phyloP scores from a whole-genome alignment of 2,888 invertebrate genomes.

The Halictus ligatus region DNA sequence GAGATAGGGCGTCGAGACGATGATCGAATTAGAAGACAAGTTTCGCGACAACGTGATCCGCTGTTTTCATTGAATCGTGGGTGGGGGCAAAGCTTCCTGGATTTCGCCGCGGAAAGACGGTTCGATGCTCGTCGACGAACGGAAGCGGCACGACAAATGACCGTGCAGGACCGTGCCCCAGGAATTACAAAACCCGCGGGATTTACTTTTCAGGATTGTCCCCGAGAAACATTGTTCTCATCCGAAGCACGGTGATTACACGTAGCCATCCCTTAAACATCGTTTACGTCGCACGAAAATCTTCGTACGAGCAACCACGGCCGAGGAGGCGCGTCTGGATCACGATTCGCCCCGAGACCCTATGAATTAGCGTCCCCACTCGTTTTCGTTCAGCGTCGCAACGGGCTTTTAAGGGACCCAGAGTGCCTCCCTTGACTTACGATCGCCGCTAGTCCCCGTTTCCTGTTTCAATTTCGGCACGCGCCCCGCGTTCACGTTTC shows the following conservation, averaged over 20 bases:
- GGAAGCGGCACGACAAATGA: conserved; percentile 59
- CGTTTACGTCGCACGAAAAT: conserved; percentile 65
- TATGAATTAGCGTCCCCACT: conserved; percentile 65
- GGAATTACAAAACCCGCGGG: conserved; percentile 61
- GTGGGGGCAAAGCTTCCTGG: background rate
- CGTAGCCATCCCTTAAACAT: conserved; percentile 59
- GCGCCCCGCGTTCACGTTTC: conserved; percentile 25
- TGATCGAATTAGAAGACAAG: conserved; percentile 37
- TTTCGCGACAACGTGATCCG: conserved; percentile 34
- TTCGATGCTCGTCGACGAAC: conserved; percentile 65
- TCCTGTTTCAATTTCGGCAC: conserved; percentile 73
- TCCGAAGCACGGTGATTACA: conserved; percentile 59
- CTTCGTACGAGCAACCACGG: conserved; percentile 51
- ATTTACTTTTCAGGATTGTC: conserved; percentile 62
- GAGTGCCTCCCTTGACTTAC: conserved; percentile 77
- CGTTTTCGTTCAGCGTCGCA: conserved; percentile 56
- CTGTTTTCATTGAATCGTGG: conserved; percentile 40
- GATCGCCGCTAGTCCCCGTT: conserved; percentile 73
- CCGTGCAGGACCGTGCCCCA: conserved; percentile 13
- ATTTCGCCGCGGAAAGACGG: conserved; percentile 43
- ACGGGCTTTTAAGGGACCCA: conserved; percentile 71
- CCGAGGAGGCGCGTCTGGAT: conserved; percentile 46
- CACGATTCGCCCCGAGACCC: conserved; percentile 55
- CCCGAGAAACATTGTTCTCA: conserved; percentile 47
- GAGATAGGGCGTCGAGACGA: background rate